A percentile compares a stretch with the other conserved stretches of the same genome.
phyloP scores from a whole-genome alignment of 2,888 invertebrate species.

The Rhamphomyia laevipes region DNA sequence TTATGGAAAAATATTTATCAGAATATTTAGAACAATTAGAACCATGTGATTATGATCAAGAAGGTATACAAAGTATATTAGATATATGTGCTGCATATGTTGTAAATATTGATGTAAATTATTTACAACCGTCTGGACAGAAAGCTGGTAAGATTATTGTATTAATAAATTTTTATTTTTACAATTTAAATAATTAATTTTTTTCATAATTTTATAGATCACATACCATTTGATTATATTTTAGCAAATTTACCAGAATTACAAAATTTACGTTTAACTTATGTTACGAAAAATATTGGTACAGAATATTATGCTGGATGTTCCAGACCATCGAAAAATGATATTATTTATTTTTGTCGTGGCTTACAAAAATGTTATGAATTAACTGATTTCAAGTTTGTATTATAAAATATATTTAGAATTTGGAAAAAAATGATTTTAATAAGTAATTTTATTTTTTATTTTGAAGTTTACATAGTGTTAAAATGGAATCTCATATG shows the following conservation, averaged over 20 bases:
- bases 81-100: slow-evolving; percentile 34
- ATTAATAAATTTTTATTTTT: not conserved
- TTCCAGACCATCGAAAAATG: slow-evolving; percentile 30
- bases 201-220: slow-evolving; percentile 25
- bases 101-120: slow-evolving; percentile 32
- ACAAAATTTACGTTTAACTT: slow-evolving; percentile 31
- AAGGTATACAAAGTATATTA: slow-evolving; percentile 27
- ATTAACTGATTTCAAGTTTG: slow-evolving; percentile 30
- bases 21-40: slow-evolving; percentile 34
- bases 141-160: slow-evolving; percentile 11
- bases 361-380: slow-evolving; percentile 33
- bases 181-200: not conserved
- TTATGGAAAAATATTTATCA: slow-evolving; percentile 37
- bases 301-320: slow-evolving; percentile 34
- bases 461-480: slow-evolving; percentile 28
- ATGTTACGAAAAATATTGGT: slow-evolving; percentile 32
- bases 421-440: not conserved
- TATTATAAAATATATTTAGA: not conserved
- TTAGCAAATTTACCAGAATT: slow-evolving; percentile 34
- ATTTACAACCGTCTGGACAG: slow-evolving; percentile 29
- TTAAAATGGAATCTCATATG: slow-evolving; percentile 31
- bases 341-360: slow-evolving; percentile 25
- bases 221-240: slow-evolving; percentile 37
- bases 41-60: slow-evolving; percentile 32
- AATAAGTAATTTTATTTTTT: not conserved